Evolutionary conservation across 2,888 invertebrate genomes (phyloP), one percentile per base, ranked within the genome.

Genomic region (Hoplodrina ambigua): DNA sequence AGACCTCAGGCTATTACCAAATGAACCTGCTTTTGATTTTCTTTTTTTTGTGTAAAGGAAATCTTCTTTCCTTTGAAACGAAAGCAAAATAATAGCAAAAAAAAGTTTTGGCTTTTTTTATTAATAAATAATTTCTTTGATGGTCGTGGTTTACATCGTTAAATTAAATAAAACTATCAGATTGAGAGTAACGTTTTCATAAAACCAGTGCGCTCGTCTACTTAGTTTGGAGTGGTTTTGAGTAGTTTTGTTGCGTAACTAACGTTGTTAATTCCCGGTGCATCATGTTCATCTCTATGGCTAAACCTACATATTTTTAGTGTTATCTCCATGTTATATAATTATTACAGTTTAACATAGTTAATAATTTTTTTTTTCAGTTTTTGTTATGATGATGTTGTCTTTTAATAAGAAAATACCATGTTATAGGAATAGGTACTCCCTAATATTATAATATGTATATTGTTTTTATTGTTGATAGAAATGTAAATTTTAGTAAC

Each of bases 161-260:
- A 17, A 46, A 46, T 46, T 46, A 46, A 46, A 15, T 46, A 46
- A 46, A 17, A 17, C 46, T 46, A 46, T 17, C 17, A 17, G 17
- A 17, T 17, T 2, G 5, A 4, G 5, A n/a, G 19, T 8, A n/a
- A 46, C n/a, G 17, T 53, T 19, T 17, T 10, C 10, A 30, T 46
- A 10, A 19, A 30, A 3, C 41, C 11, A 33, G 13, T 30, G 33
- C n/a, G 41, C 11, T 25, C 20, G 19, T 11, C 2, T 17, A 50
- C n/a, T 30, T 49, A 54, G 20, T 30, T 61, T 30, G 6, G 19
- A 55, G 52, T 73, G 46, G 41, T 52, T 79, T 58, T 25, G 20
- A 50, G 54, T 61, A 2, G 44, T 60, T 78, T 25, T 49, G 19
- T 60, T 37, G n/a, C 49, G 15, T 57, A 46, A 57, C 20, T 52